Evolutionary conservation across 2,888 invertebrate species (phyloP).

Genomic region (Pecten maximus): DNA sequence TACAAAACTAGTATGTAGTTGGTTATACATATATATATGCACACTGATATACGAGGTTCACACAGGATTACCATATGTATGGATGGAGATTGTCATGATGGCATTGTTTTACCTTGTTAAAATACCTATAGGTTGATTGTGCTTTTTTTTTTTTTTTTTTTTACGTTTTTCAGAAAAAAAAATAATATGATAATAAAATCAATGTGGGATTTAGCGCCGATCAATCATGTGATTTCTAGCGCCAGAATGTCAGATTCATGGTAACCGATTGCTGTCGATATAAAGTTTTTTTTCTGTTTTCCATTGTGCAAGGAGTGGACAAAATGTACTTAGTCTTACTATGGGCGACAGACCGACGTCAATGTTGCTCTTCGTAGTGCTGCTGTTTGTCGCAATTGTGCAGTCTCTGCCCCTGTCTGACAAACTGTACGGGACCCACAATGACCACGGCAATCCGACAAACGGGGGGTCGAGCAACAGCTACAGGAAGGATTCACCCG

Average conservation of each 20-base stretch:
- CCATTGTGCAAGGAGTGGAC: conserved; percentile 37
- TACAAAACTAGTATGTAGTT: background rate
- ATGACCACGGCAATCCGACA: conserved; percentile 35
- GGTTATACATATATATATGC: background rate
- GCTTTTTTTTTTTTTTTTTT: background rate
- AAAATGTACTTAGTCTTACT: conserved; percentile 47
- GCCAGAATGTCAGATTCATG: background rate
- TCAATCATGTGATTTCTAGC: background rate
- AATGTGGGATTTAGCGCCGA: background rate
- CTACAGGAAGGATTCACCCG: conserved; percentile 4
- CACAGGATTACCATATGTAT: background rate
- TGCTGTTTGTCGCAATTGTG: conserved; percentile 46
- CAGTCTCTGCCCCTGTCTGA: conserved; percentile 47
- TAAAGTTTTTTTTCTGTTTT: conserved; percentile 22
- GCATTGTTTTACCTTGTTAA: background rate
- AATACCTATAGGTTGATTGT: background rate
- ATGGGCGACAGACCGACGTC: conserved; percentile 45
- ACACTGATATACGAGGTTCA: background rate
- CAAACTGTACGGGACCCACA: conserved; percentile 24
- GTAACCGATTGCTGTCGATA: conserved; percentile 11
- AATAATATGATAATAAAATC: background rate
- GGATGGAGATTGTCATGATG: background rate
- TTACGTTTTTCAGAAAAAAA: background rate
- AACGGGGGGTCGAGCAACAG: conserved; percentile 38
- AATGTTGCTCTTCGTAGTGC: conserved; percentile 47